Evolutionary conservation across 1,140 invertebrate genomes (phyloP).

Genomic region (Diploscapter pachys): DNA sequence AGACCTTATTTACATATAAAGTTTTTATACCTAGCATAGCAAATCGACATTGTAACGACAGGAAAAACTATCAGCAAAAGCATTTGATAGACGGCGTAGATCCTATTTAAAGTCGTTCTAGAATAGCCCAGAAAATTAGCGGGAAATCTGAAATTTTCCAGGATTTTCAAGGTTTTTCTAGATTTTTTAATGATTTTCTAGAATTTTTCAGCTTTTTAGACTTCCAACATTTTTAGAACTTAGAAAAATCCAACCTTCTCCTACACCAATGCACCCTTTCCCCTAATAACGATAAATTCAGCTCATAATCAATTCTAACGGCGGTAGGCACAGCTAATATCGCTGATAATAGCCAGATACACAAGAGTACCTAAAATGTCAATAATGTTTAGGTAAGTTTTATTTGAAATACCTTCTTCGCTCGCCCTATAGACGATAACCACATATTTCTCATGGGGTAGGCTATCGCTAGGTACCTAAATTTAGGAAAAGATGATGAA

Average conservation of each 20-base stretch:
- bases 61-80: conserved; percentile 40
- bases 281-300: conserved; percentile 13
- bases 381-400: neutral
- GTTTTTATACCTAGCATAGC: conserved; percentile 18
- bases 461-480: conserved; percentile 74
- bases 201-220: conserved; percentile 5
- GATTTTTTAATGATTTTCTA: neutral
- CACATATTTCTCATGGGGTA: conserved; percentile 74
- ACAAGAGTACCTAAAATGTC: conserved; percentile 28
- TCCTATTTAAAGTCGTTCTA: conserved; percentile 23
- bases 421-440: conserved; percentile 71
- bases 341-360: conserved; percentile 68
- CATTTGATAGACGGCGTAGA: conserved; percentile 37
- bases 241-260: conserved; percentile 6
- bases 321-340: conserved; percentile 58
- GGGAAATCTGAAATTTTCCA: conserved; percentile 17
- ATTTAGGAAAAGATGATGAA: conserved; percentile 42
- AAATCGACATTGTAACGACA: conserved; percentile 41
- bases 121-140: conserved; percentile 21
- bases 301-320: conserved; percentile 51
- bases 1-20: no score
- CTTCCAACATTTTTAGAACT: no score
- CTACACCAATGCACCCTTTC: conserved; percentile 36
- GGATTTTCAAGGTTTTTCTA: neutral
- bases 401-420: conserved; percentile 65